Evolutionary conservation across 1,140 invertebrate species (phyloP).

Genomic region (Drosophila parabipectinata): DNA sequence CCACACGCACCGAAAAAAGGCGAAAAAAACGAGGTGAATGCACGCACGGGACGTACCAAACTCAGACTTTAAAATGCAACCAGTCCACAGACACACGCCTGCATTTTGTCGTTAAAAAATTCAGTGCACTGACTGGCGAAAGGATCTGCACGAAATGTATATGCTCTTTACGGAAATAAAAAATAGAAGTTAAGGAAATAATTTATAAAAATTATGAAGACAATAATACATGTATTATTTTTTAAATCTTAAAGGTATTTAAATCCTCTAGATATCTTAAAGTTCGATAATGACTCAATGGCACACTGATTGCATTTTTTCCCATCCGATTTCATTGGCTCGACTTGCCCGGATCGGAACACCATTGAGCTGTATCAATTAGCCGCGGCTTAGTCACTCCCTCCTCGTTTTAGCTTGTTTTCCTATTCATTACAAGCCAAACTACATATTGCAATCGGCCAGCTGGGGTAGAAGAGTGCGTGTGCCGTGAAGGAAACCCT

Average conservation of each 20-base stretch:
- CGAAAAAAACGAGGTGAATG: slow-evolving; percentile 77
- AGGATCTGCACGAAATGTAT: slow-evolving; percentile 8
- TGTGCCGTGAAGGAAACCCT: slow-evolving; percentile 35
- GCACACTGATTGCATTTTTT: neutral
- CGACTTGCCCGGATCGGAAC: neutral
- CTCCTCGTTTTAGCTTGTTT: neutral
- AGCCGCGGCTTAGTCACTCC: slow-evolving; percentile 14
- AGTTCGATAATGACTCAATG: no score
- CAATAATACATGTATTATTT: neutral
- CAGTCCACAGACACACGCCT: slow-evolving; percentile 61
- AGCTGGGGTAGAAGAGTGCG: slow-evolving; percentile 32
- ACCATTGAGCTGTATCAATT: slow-evolving; percentile 24
- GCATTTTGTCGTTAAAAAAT: slow-evolving; percentile 54
- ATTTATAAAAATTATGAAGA: neutral
- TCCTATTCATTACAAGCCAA: slow-evolving; percentile 39
- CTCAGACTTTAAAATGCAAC: slow-evolving; percentile 82
- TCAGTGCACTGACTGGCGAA: neutral
- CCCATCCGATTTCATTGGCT: neutral
- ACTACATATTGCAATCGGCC: slow-evolving; percentile 35
- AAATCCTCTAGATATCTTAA: no score
- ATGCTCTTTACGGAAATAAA: slow-evolving; percentile 16
- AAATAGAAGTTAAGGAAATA: neutral
- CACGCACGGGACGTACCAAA: slow-evolving; percentile 74
- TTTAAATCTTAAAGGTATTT: neutral
- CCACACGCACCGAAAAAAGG: slow-evolving; percentile 74